Percentiles rank a stretch among this genome's conserved stretches.
Evolutionary conservation across 2,113 vertebrate genomes (phyloP).

Genomic region (Peucedramus taeniatus): DNA sequence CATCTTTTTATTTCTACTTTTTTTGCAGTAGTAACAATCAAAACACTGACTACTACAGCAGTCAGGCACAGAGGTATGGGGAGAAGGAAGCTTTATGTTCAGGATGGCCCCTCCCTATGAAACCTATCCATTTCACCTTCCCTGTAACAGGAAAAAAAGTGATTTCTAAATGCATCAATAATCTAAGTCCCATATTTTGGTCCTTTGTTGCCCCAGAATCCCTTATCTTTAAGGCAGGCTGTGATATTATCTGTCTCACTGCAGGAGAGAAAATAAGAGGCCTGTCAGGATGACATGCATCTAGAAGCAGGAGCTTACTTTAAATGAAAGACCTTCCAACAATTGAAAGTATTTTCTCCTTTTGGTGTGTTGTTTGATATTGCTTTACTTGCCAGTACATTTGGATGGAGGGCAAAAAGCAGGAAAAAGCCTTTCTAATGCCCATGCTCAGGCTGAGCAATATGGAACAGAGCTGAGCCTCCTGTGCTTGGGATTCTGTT

Average conservation of each 20-base stretch:
- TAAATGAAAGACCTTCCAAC: not conserved
- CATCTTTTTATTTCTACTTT: not conserved
- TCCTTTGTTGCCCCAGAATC: constrained; percentile 13
- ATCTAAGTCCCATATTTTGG: not conserved
- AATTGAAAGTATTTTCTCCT: constrained; percentile 3
- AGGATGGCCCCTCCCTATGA: not conserved
- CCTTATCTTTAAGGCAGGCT: constrained; percentile 33
- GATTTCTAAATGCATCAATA: constrained; percentile 41
- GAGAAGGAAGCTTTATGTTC: not conserved
- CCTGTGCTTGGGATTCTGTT: not conserved
- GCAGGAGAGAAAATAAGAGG: constrained; percentile 36
- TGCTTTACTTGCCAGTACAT: not conserved
- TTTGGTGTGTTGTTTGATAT: not conserved
- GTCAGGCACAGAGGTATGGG: not conserved
- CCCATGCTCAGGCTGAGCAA: not conserved
- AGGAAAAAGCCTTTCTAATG: not conserved
- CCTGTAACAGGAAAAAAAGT: not conserved
- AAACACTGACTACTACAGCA: not conserved
- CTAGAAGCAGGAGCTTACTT: constrained; percentile 39
- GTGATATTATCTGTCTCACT: constrained; percentile 57
- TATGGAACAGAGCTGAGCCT: not conserved
- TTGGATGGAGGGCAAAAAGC: not conserved
- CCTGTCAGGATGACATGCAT: constrained; percentile 28
- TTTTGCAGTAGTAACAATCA: not conserved
- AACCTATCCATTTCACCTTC: not conserved